phyloP scores from a whole-genome alignment of 2,113 vertebrate species.

The Furnarius figulus region DNA sequence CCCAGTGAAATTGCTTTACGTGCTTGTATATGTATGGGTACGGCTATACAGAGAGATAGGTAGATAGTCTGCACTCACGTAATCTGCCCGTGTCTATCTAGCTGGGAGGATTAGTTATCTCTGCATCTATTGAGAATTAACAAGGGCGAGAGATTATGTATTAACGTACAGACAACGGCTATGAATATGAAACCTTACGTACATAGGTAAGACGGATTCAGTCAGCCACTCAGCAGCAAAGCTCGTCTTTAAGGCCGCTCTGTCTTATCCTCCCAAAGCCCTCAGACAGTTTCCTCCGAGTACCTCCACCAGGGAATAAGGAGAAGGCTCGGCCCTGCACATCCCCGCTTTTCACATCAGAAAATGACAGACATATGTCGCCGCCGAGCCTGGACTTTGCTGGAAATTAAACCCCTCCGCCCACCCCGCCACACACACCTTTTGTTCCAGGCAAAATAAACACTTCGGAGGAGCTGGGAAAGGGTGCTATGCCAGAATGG shows the following conservation, averaged over 20 bases:
- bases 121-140: slow-evolving; percentile 61
- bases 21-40: background rate
- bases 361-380: slow-evolving; percentile 9
- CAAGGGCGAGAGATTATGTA: slow-evolving; percentile 54
- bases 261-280: background rate
- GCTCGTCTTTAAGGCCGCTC: slow-evolving; percentile 4
- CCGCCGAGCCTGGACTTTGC: background rate
- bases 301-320: background rate
- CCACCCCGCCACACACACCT: background rate
- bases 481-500: background rate
- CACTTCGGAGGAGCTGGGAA: background rate
- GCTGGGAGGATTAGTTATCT: slow-evolving; percentile 61
- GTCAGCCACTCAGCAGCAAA: slow-evolving; percentile 27
- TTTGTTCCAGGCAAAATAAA: slow-evolving; percentile 40
- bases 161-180: slow-evolving; percentile 2
- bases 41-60: background rate
- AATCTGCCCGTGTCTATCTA: slow-evolving; percentile 43
- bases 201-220: slow-evolving; percentile 38
- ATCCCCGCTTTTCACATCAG: background rate
- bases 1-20: background rate
- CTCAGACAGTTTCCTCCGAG: background rate
- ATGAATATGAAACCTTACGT: slow-evolving; percentile 46
- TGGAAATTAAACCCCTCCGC: background rate
- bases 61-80: slow-evolving; percentile 12
- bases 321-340: background rate